Percentiles rank a stretch among this genome's conserved stretches.
These are phyloP conservation scores for Rhynchophorus ferrugineus DNA, from an alignment of 1,140 invertebrate genomes.

Conservation along the genomic window DNA sequence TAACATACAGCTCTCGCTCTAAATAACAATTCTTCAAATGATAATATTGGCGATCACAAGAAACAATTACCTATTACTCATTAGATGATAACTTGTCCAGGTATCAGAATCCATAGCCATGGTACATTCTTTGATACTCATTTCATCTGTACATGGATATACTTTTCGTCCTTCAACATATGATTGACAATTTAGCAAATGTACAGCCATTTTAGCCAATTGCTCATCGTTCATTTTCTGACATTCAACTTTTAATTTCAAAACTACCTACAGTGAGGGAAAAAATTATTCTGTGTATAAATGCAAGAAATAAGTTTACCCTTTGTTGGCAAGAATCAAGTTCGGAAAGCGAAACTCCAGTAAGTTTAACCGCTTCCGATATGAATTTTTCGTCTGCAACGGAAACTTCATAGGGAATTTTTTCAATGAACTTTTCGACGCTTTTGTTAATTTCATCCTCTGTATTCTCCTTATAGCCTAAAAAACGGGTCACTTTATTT, in stretches of 20 bases:
- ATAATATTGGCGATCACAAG: no score
- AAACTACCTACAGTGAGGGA: slow-evolving; percentile 44
- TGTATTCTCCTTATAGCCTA: slow-evolving; percentile 1
- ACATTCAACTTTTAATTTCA: slow-evolving; percentile 52
- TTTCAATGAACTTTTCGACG: neutral
- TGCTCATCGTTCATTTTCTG: slow-evolving; percentile 55
- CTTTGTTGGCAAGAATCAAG: slow-evolving; percentile 59
- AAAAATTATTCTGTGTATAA: slow-evolving; percentile 1
- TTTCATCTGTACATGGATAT: slow-evolving; percentile 53
- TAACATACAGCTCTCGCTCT: slow-evolving; percentile 62
- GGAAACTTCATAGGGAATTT: slow-evolving; percentile 52
- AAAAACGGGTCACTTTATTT: slow-evolving; percentile 6
- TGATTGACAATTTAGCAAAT: slow-evolving; percentile 63
- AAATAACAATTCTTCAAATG: no score
- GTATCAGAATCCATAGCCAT: slow-evolving; percentile 57
- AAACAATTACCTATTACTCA: slow-evolving; percentile 46
- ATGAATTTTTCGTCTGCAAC: slow-evolving; percentile 59
- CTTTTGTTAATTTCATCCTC: neutral
- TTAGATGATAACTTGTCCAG: slow-evolving; percentile 66
- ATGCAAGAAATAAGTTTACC: slow-evolving; percentile 36
- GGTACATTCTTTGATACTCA: slow-evolving; percentile 58
- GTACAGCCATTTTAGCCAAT: slow-evolving; percentile 58
- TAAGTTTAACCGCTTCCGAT: slow-evolving; percentile 51
- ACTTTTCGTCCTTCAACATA: slow-evolving; percentile 52
- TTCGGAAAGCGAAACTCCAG: slow-evolving; percentile 49